Evolutionary conservation across 2,888 invertebrate species (phyloP), one percentile per base, ranked within the genome.

Genomic region (Silvanus unidentatus): DNA sequence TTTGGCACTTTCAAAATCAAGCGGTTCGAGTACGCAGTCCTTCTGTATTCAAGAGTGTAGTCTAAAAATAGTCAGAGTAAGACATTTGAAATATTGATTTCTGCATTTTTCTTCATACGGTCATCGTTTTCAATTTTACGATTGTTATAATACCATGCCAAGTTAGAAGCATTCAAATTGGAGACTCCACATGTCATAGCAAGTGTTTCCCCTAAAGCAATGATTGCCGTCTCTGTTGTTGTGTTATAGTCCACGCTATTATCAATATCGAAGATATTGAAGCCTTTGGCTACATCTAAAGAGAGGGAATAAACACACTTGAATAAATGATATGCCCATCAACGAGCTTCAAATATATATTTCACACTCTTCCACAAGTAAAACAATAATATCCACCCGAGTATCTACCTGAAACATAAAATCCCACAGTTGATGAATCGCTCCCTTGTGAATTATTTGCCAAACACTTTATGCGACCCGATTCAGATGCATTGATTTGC

Each of bases 151-250:
- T 49, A 42, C 84, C 84, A 84, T 11, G 64, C 54, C 1, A 82
- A 62, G 9, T 70, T 62, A 0, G 75, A 71, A 51, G 74, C 79
- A 48, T 76, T 73, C 50, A 76, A 74, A 12, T 74, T 69, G 1
- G 80, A 74, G 1, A 78, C 80, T 2, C 76, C 78, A 62, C 86
- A 86, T 3, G 69, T 74, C 4, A 84, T 53, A 11, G 64, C 68
- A 1, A 82, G 59, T 43, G 74, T 59, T 50, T 84, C 82, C 1
- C 77, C 79, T 22, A 73, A 70, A 1, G 80, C 76, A 1, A 76
- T 54, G 35, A 49, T 52, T 10, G 53, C 57, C 12, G 50, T 52
- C 12, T 61, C 57, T 3, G 48, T 52, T 15, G 42, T 42, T 2
- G 46, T 29, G 16, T 54, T 39, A 39, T 56, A 42, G 29, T 75